phyloP scores from a whole-genome alignment of 1,140 invertebrate genomes.

The Zaprionus inermis region DNA sequence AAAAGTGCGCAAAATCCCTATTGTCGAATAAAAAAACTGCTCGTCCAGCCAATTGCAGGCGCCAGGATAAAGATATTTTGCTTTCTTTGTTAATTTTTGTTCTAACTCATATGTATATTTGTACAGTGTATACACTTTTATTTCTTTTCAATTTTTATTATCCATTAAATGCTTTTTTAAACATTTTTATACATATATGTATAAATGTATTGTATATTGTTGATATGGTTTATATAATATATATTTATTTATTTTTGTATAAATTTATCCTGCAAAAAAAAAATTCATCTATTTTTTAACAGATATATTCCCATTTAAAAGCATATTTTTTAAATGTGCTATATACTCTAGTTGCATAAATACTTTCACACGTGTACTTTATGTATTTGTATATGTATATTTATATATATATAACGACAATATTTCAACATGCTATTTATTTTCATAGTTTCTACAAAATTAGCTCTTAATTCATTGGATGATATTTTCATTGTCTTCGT shows the following conservation, averaged over 20 bases:
- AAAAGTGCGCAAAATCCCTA: slow-evolving; percentile 78
- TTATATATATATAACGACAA: slow-evolving; percentile 61
- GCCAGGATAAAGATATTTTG: slow-evolving; percentile 39
- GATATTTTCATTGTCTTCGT: slow-evolving; percentile 80
- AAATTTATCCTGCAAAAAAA: slow-evolving; percentile 74
- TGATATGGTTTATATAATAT: slow-evolving; percentile 47
- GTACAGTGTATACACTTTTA: slow-evolving; percentile 12
- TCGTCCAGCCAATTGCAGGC: slow-evolving; percentile 66
- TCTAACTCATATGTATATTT: slow-evolving; percentile 25
- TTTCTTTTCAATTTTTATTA: slow-evolving; percentile 22
- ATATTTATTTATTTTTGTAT: slow-evolving; percentile 28
- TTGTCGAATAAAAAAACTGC: slow-evolving; percentile 76
- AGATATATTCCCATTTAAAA: slow-evolving; percentile 59
- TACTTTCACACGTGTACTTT: slow-evolving; percentile 18
- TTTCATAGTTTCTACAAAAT: slow-evolving; percentile 45
- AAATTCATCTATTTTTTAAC: slow-evolving; percentile 43
- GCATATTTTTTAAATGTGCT: slow-evolving; percentile 44
- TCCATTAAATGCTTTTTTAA: slow-evolving; percentile 14
- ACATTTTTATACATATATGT: slow-evolving; percentile 30
- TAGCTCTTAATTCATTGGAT: slow-evolving; percentile 76
- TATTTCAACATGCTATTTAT: slow-evolving; percentile 53
- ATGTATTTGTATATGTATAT: slow-evolving; percentile 42
- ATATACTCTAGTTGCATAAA: slow-evolving; percentile 14
- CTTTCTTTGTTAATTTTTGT: slow-evolving; percentile 35
- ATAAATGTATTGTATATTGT: slow-evolving; percentile 51